A percentile compares a stretch with the other conserved stretches of the same genome.
phyloP scores from a whole-genome alignment of 2,113 vertebrate species.

The Recurvirostra avosetta region DNA sequence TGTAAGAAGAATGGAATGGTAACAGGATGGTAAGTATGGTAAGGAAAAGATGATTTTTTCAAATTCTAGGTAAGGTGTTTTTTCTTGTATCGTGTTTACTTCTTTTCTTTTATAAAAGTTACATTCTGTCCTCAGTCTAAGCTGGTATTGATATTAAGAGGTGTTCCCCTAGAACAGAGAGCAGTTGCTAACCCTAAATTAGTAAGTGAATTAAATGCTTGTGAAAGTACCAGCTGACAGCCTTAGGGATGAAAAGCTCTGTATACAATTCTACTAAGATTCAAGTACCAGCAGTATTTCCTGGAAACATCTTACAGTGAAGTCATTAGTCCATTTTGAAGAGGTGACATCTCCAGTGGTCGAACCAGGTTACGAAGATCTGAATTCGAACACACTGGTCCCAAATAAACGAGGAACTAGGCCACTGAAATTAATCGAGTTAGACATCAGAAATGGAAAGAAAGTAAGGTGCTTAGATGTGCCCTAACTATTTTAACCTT shows the following conservation, averaged over 20 bases:
- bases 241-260: background rate
- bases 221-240: background rate
- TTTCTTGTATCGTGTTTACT: background rate
- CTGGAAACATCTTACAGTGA: background rate
- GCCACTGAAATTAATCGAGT: background rate
- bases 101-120: background rate
- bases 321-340: background rate
- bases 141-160: background rate
- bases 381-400: background rate
- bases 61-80: background rate
- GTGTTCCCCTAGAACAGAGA: background rate
- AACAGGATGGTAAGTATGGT: background rate
- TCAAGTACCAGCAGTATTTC: background rate
- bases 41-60: accelerated
- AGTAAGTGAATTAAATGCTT: background rate
- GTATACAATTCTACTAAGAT: background rate
- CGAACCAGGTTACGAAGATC: background rate
- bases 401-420: background rate
- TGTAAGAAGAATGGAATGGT: background rate
- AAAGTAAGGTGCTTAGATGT: background rate
- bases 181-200: background rate
- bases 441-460: background rate
- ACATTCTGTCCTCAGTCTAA: background rate
- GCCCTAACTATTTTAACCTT: background rate
- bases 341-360: background rate